These are phyloP conservation scores for Porphyrio hochstetteri DNA, from an alignment of 2,113 vertebrate genomes.

Conservation along the genomic window DNA sequence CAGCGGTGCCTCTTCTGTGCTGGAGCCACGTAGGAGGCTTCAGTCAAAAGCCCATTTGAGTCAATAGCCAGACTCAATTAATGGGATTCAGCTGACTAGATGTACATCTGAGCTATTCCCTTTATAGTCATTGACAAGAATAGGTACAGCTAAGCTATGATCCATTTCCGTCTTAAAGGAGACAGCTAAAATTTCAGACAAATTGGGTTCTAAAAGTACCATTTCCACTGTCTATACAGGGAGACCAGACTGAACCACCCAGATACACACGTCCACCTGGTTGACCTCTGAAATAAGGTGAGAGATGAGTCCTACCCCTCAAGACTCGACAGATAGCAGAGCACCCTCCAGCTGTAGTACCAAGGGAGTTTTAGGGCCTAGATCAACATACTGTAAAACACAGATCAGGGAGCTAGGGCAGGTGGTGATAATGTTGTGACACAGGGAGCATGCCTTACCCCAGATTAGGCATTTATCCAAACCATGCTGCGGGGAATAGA, in stretches of 20 bases:
- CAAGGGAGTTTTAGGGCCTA: not conserved
- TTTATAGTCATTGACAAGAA: not conserved
- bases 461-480: not conserved
- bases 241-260: not conserved
- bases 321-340: not conserved
- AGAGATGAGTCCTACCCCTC: not conserved
- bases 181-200: not conserved
- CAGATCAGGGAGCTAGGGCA: not conserved
- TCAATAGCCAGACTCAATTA: not conserved
- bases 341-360: not conserved
- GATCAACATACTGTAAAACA: not conserved
- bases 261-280: rapidly evolving
- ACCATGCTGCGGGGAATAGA: not conserved
- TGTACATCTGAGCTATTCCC: not conserved
- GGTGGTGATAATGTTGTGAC: not conserved
- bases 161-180: not conserved
- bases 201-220: not conserved
- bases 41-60: not conserved
- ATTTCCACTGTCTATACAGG: not conserved
- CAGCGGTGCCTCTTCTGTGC: not conserved
- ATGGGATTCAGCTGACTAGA: not conserved
- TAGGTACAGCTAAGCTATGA: not conserved
- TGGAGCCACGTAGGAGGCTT: not conserved
- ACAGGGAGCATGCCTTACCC: not conserved
- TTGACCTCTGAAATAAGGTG: not conserved